Evolutionary conservation across 2,888 invertebrate genomes (phyloP), one percentile per base, ranked within the genome.

Genomic region (Yponomeuta evonymella): DNA sequence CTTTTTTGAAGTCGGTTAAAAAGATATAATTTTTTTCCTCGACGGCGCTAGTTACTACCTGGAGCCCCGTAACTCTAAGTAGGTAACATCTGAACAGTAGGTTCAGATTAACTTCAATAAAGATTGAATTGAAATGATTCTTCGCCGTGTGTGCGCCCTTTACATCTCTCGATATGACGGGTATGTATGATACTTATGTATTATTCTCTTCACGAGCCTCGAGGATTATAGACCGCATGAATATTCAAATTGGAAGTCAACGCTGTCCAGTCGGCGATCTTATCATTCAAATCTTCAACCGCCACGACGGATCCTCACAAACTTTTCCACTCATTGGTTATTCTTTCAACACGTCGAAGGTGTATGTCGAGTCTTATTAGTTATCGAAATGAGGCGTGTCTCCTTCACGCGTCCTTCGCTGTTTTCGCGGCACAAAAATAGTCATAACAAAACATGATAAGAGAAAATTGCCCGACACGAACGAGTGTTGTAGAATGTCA

Each of bases 241-340:
- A 86, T 86, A 86, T 86, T 84, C 83, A 83, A 73, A 76, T 76
- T 71, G 33, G 70, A 68, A 72, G 76, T 67, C 67, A 67, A 67
- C 67, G 67, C 33, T 43, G 43, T 48, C 48, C 15, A 23, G 15
- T 23, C 51, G 51, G 51, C 51, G 15, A 33, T 33, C 65, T 65
- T 48, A 48, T 67, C 67, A n/a, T 43, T 48, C 36, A 67, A 67
- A 67, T 67, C 43, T 67, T 48, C 48, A 67, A 48, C 36, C 23
- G 48, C 67, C 67, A 1, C n/a, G 33, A 43, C 67, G 64, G 43
- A 43, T 23, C n/a, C 67, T 67, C 12, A 33, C 33, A 2, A 67
- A 67, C 23, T 8, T 48, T 67, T 67, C 48, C 48, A 67, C 12
- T 67, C n/a, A 48, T 48, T 67, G 65, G 11, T 65, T 65, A 65